Base-by-base conservation (phyloP, 1,140 invertebrate species). In the Drosophila kepulauana region DNA sequence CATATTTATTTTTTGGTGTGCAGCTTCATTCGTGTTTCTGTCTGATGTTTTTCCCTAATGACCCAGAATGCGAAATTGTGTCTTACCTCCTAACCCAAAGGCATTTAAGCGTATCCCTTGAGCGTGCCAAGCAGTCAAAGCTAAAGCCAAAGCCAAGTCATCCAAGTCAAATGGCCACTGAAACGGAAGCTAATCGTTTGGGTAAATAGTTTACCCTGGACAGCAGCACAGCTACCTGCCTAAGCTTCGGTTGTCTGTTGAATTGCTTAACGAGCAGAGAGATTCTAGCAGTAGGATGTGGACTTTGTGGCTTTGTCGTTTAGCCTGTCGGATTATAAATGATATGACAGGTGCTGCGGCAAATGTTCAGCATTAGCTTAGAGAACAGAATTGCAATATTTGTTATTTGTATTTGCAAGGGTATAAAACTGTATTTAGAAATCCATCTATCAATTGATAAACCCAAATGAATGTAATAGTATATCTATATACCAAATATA, bases 151-250 rank as follows among this genome's bases (percentile, higher is more conserved):
- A 3, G 75, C 66, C 62, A 73, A 63, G 58, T 67, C 63, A 68
- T 67, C 11, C 79, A 75, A 82, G 79, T 76, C 82, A 85, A 54
- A 56, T 58, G 79, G 69, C 56, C 75, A 67, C 62, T 77, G 76
- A 82, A 74, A 77, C 80, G 80, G 68, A 79, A 87, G 84, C 84
- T 88, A 87, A 87, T 87, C 84, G 82, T 69, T 74, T 88, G 79
- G 78, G 84, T 82, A 86, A 86, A 86, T 88, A 73, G 68, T 57
- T 67, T 69, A 46, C 67, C 52, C 79, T 62, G 72, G 71, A 62
- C 64, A 16, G 2, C 46, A 48, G 33, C 33, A 35, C 8, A 63
- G 48, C 48, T 49, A 52, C 46, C 48, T 49, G 43, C 46, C 61
- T 48, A 38, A 41, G 61, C 48, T 62, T n/a, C 25, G 11, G 33